A percentile compares a stretch with the other conserved stretches of the same genome.
Conservation (phyloP, 1,140 invertebrate species). For the Whitmania pigra region DNA sequence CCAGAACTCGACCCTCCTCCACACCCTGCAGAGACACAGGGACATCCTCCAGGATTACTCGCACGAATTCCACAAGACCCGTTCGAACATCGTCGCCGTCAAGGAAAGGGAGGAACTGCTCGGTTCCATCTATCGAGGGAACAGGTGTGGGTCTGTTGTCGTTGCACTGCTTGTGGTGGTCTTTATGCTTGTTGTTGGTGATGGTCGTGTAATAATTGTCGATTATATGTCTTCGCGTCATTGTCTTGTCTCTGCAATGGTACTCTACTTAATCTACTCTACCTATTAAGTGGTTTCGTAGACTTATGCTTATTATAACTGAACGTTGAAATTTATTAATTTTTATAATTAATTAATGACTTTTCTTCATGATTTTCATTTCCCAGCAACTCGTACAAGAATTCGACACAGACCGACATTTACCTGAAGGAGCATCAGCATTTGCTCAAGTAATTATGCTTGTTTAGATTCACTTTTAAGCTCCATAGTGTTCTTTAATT, state of each 20-base stretch:
- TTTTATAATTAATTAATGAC: constrained; percentile 19
- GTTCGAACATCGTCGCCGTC: constrained; percentile 66
- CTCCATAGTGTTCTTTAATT: no score
- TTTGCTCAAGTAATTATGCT: constrained; percentile 60
- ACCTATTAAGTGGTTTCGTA: neutral
- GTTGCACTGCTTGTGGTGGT: neutral
- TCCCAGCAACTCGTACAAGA: constrained; percentile 52
- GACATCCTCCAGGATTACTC: constrained; percentile 87
- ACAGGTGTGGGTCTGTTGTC: constrained; percentile 44
- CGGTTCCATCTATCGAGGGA: constrained; percentile 49
- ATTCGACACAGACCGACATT: constrained; percentile 61
- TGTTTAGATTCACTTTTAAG: constrained; percentile 24
- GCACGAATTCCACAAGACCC: constrained; percentile 82
- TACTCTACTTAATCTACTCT: no score
- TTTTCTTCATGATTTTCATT: constrained; percentile 23
- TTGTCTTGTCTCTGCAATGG: neutral
- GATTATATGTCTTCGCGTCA: no score
- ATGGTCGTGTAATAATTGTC: no score
- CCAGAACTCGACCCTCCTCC: constrained; percentile 56
- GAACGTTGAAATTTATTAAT: neutral
- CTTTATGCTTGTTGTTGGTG: no score
- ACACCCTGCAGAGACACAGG: constrained; percentile 81
- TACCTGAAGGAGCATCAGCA: constrained; percentile 85
- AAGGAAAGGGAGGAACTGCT: constrained; percentile 76
- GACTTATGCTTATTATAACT: neutral